Conservation (phyloP, 2,797 vertebrate genomes). For the Mormyrops attenuatus region DNA sequence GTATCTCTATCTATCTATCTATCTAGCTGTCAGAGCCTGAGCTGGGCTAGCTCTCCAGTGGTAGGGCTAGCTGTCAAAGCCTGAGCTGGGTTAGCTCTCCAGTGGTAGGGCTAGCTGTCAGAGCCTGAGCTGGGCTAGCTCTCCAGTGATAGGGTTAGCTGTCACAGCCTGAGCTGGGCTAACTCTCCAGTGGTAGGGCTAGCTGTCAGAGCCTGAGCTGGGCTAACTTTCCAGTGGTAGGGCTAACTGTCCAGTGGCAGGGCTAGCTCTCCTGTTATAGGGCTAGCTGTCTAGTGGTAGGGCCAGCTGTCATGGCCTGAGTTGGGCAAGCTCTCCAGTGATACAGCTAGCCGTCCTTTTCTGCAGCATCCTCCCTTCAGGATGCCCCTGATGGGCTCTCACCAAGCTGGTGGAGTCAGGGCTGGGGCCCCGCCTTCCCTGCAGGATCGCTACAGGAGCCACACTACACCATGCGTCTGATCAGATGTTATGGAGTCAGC, state of each 20-base stretch:
- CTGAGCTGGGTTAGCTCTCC: neutral
- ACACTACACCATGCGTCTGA: conserved; percentile 42
- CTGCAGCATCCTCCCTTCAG: neutral
- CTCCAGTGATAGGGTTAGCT: neutral
- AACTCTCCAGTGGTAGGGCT: neutral
- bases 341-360: neutral
- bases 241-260: neutral
- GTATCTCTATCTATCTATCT: too few relatives aligned
- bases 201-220: neutral
- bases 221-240: neutral
- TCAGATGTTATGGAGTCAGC: conserved; percentile 76
- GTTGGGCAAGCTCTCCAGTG: neutral
- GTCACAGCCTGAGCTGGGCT: neutral
- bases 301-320: neutral
- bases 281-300: neutral
- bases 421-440: neutral
- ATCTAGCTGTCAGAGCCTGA: too few relatives aligned
- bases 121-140: neutral
- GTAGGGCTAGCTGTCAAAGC: neutral
- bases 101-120: neutral
- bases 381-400: neutral
- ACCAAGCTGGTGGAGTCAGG: neutral
- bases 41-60: too few relatives aligned
- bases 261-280: neutral
- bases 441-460: neutral